These are phyloP conservation scores for Nylanderia fulva DNA, from an alignment of 1,140 invertebrate genomes.

Conservation along the genomic window DNA sequence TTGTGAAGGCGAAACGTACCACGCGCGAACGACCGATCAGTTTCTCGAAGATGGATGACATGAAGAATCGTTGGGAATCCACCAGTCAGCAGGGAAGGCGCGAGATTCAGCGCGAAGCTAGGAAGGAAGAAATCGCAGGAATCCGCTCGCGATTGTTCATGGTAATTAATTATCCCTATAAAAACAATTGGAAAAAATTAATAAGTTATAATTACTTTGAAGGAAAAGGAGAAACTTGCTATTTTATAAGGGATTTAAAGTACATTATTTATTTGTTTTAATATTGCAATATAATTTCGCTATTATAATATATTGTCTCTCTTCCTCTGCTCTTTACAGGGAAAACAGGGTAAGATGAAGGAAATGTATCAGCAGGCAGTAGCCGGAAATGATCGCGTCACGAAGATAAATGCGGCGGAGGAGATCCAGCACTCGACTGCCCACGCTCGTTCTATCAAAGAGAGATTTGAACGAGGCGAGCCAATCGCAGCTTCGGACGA, in stretches of 20 bases:
- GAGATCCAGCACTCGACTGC: conserved; percentile 88
- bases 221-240: too few relatives aligned
- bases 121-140: conserved; percentile 95
- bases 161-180: conserved; percentile 85
- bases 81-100: conserved; percentile 88
- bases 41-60: conserved; percentile 94
- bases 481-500: conserved; percentile 87
- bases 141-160: conserved; percentile 94
- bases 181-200: not conserved
- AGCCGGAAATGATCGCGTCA: conserved; percentile 89
- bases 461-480: conserved; percentile 94
- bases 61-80: conserved; percentile 92
- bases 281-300: not conserved
- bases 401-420: conserved; percentile 87
- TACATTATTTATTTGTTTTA: not conserved
- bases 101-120: conserved; percentile 91
- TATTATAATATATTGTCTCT: conserved; percentile 23
- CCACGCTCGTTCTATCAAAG: conserved; percentile 91
- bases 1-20: conserved; percentile 86
- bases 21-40: conserved; percentile 91
- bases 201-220: not conserved
- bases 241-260: too few relatives aligned
- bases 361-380: conserved; percentile 96
- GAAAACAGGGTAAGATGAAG: conserved; percentile 95
- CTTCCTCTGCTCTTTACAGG: conserved; percentile 86